Evolutionary conservation across 2,113 vertebrate species (phyloP).

Genomic region (Poeciliopsis retropinna): DNA sequence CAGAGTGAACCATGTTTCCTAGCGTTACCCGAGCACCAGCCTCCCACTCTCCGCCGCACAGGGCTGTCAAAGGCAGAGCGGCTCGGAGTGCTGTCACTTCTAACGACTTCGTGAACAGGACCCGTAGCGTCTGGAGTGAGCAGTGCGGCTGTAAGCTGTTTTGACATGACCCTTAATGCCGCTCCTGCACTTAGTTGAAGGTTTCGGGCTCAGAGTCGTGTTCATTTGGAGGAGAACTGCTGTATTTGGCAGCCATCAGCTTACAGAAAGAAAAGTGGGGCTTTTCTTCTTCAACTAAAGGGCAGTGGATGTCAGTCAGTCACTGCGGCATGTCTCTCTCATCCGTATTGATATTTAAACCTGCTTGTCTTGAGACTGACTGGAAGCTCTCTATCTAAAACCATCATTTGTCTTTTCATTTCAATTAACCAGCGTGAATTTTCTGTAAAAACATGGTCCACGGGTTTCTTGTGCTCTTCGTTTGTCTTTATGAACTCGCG

Average conservation of each 20-base stretch:
- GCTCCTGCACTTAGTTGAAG: constrained; percentile 65
- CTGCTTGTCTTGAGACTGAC: not conserved
- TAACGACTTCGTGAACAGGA: constrained; percentile 72
- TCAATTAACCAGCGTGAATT: too few relatives aligned
- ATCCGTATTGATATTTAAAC: constrained; percentile 17
- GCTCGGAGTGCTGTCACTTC: constrained; percentile 71
- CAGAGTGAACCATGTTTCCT: constrained; percentile 40
- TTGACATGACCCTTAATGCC: constrained; percentile 77
- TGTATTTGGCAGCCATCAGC: constrained; percentile 43
- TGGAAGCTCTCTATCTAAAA: not conserved
- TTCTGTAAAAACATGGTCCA: not conserved
- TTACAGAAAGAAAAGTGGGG: constrained; percentile 52
- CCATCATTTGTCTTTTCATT: not conserved
- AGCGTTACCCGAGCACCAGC: constrained; percentile 43
- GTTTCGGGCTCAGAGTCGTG: constrained; percentile 56
- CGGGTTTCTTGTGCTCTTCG: not conserved
- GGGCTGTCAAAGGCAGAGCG: constrained; percentile 41
- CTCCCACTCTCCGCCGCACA: constrained; percentile 25
- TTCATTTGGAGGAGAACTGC: constrained; percentile 41
- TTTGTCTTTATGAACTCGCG: not conserved
- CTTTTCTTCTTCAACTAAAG: constrained; percentile 51
- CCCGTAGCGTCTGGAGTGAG: constrained; percentile 54
- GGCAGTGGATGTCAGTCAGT: constrained; percentile 58
- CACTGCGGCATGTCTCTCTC: constrained; percentile 35
- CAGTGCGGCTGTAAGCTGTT: constrained; percentile 72